Base-by-base conservation (phyloP, 2,888 invertebrate genomes). In the Stratiomys singularior region DNA sequence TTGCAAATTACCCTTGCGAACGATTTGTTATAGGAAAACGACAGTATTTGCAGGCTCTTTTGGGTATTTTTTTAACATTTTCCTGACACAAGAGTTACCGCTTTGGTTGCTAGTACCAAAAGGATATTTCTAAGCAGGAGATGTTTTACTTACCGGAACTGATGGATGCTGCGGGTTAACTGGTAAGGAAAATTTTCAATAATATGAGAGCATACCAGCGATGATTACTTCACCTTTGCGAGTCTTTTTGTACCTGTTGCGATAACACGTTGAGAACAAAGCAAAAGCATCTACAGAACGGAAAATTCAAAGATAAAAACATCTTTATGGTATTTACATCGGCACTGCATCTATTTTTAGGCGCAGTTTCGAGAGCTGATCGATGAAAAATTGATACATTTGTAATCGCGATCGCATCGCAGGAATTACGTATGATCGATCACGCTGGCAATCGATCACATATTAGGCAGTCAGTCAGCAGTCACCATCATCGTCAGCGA, bases 391-490 rank as follows among this genome's bases (percentile, higher is more conserved):
- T 74, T 74, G 74, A 74, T 58, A 74, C 60, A 60, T 74, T 74
- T 58, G 11, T 30, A 69, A 46, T 46, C 44, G 21, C 74, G 60
- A 44, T 60, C 60, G 30, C 37, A 23, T 74, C 44, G 18, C 18
- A 60, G 58, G 60, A 74, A 76, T 63, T 71, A 77, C 76, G 76
- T 76, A 52, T 77, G 77, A 79, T 79, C 79, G 77, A 77, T 77
- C 76, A 74, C 67, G 60, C 67, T 74, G 74, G 15, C 71, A 69
- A 77, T 76, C 71, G 63, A 60, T 64, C 71, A 47, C 56, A 25
- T 76, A 76, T 64, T n/a, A 76, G 46, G 63, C 37, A 46, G 23
- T 63, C 37, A 37, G 28, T 63, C 37, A 37, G 5, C 37, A 37
- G 37, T 37, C 37, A 37, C 30, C 66, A 66, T 66, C 44, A 18